Conservation (phyloP, 2,113 vertebrate genomes). For the Hucho hucho region DNA sequence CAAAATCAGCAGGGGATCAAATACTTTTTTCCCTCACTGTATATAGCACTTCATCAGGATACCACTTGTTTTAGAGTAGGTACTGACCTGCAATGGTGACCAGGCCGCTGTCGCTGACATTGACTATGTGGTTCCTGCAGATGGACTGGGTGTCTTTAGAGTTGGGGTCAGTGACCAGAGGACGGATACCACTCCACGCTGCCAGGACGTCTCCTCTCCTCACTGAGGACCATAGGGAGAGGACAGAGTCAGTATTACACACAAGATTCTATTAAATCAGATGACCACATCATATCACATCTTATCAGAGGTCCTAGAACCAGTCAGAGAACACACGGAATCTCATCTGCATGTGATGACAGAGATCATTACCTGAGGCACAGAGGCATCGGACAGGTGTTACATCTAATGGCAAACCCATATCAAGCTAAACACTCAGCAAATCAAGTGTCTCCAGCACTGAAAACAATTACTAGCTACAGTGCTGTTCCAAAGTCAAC, state of each 20-base stretch:
- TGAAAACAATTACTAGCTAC: too few species aligned
- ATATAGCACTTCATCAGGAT: background rate
- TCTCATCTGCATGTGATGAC: too few species aligned
- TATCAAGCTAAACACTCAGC: too few species aligned
- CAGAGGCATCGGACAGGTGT: too few species aligned
- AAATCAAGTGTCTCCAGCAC: too few species aligned
- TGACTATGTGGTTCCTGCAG: slow-evolving; percentile 67
- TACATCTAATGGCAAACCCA: too few species aligned
- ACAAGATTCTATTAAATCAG: background rate
- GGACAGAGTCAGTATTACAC: slow-evolving; percentile 13
- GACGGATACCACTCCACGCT: slow-evolving; percentile 96
- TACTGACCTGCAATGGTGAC: slow-evolving; percentile 48
- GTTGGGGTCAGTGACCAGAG: slow-evolving; percentile 83
- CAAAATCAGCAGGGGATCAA: too few species aligned
- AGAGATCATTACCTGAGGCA: too few species aligned
- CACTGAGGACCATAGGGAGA: slow-evolving; percentile 69
- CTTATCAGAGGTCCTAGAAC: background rate
- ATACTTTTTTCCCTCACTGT: too few species aligned
- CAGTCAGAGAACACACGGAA: too few species aligned
- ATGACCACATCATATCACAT: background rate
- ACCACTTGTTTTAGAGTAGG: background rate
- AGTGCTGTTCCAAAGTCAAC: background rate
- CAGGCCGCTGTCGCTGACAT: slow-evolving; percentile 70
- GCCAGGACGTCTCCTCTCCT: slow-evolving; percentile 94
- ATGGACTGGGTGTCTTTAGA: too few species aligned